These are phyloP conservation scores for Sebastes itinus DNA, from an alignment of 2,797 vertebrate species.

Conservation along the genomic window DNA sequence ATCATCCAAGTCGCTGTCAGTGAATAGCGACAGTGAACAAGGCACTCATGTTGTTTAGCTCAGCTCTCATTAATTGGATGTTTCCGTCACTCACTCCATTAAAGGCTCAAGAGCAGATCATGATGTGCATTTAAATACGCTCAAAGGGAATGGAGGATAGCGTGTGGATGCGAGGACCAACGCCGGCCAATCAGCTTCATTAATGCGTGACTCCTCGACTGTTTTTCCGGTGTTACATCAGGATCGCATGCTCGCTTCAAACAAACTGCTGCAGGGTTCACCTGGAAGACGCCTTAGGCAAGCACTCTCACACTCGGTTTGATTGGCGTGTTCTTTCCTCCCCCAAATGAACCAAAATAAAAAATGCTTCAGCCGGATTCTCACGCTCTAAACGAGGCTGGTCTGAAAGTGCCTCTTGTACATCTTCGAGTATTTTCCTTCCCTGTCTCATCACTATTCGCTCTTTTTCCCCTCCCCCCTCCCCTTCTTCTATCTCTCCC, in stretches of 20 bases:
- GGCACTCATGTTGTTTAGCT: constrained; percentile 39
- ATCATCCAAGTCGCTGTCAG: constrained; percentile 54
- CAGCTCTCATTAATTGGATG: constrained; percentile 56
- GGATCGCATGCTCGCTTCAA: constrained; percentile 65
- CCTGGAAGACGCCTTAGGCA: constrained; percentile 78
- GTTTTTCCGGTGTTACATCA: constrained; percentile 70
- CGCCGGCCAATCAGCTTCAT: constrained; percentile 52
- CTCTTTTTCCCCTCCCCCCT: not conserved
- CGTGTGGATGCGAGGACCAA: not conserved
- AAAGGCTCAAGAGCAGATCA: constrained; percentile 29
- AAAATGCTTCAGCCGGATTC: constrained; percentile 49
- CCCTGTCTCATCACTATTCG: constrained; percentile 40
- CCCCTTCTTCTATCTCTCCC: constrained; percentile 8
- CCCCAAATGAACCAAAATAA: constrained; percentile 61
- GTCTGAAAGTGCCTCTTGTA: constrained; percentile 39
- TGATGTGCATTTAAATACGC: constrained; percentile 40
- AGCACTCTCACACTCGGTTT: constrained; percentile 67
- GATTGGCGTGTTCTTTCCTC: constrained; percentile 67
- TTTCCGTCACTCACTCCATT: constrained; percentile 44
- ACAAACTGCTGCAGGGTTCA: constrained; percentile 71
- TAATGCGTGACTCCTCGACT: constrained; percentile 40
- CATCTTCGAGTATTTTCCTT: constrained; percentile 2
- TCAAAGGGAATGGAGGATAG: constrained; percentile 21
- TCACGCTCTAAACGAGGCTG: constrained; percentile 37
- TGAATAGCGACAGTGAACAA: constrained; percentile 28